These are phyloP conservation scores for Alviniconcha strummeri DNA, from an alignment of 2,888 invertebrate species.

Conservation along the genomic window DNA sequence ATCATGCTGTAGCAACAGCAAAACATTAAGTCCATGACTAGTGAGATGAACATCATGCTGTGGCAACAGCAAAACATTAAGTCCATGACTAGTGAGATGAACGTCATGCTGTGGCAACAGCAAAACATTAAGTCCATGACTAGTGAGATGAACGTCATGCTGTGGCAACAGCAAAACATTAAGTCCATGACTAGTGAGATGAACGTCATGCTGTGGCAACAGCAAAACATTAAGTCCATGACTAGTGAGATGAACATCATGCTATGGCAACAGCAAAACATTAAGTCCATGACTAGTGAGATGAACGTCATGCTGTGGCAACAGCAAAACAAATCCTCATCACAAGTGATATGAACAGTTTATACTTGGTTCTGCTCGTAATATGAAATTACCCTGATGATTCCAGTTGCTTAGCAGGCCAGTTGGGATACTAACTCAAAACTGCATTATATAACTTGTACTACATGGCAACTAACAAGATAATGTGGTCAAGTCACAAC, in stretches of 20 bases:
- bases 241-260: too few species aligned
- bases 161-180: not conserved
- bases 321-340: not conserved
- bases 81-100: too few species aligned
- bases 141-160: too few species aligned
- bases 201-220: slow-evolving; percentile 11
- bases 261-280: not conserved
- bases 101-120: slow-evolving; percentile 5
- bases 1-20: slow-evolving; percentile 5
- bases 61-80: not conserved
- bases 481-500: too few species aligned
- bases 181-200: too few species aligned
- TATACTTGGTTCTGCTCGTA: too few species aligned
- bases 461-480: too few species aligned
- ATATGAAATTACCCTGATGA: too few species aligned
- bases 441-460: too few species aligned
- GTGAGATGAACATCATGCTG: slow-evolving; percentile 28
- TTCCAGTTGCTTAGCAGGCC: too few species aligned
- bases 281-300: too few species aligned
- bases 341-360: not conserved
- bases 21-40: not conserved
- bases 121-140: not conserved
- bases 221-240: not conserved
- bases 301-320: slow-evolving; percentile 15
- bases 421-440: too few species aligned